A percentile compares a stretch with the other conserved stretches of the same genome.
phyloP scores from a whole-genome alignment of 2,113 vertebrate genomes.

The Bos taurus region DNA sequence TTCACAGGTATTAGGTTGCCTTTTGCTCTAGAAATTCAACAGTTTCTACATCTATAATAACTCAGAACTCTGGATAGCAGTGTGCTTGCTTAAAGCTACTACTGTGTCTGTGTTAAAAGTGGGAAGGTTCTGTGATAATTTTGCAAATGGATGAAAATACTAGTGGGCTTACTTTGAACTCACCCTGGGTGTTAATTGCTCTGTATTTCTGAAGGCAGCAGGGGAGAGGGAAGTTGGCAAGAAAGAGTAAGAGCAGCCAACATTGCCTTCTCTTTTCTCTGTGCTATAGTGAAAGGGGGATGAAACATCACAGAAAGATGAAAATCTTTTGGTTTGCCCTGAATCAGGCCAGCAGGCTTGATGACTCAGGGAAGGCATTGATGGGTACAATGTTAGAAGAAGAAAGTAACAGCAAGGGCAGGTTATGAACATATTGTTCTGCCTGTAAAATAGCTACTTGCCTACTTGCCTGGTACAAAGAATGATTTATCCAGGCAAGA shows the following conservation, averaged over 20 bases:
- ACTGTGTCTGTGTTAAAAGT: conserved; percentile 10
- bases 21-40: conserved; percentile 16
- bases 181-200: conserved; percentile 65
- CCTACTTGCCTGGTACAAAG: conserved; percentile 58
- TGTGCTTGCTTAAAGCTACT: conserved; percentile 21
- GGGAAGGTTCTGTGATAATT: conserved; percentile 59
- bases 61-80: conserved; percentile 16
- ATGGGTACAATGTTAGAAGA: conserved; percentile 62
- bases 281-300: conserved; percentile 37
- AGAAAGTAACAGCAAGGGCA: conserved; percentile 62
- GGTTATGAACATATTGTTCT: conserved; percentile 67
- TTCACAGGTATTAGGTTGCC: neutral
- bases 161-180: conserved; percentile 60
- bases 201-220: conserved; percentile 61
- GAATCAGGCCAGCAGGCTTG: conserved; percentile 56
- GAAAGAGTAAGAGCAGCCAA: conserved; percentile 14
- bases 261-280: conserved; percentile 43
- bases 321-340: conserved; percentile 65
- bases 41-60: neutral
- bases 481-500: conserved; percentile 50
- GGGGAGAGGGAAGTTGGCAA: conserved; percentile 50
- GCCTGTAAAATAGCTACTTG: conserved; percentile 63
- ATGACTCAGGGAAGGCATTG: conserved; percentile 64
- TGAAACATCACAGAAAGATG: conserved; percentile 60
- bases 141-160: conserved; percentile 65